Evolutionary conservation across 2,113 vertebrate genomes (phyloP), one percentile per base, ranked within the genome.

Genomic region (Zosterops japonicus): DNA sequence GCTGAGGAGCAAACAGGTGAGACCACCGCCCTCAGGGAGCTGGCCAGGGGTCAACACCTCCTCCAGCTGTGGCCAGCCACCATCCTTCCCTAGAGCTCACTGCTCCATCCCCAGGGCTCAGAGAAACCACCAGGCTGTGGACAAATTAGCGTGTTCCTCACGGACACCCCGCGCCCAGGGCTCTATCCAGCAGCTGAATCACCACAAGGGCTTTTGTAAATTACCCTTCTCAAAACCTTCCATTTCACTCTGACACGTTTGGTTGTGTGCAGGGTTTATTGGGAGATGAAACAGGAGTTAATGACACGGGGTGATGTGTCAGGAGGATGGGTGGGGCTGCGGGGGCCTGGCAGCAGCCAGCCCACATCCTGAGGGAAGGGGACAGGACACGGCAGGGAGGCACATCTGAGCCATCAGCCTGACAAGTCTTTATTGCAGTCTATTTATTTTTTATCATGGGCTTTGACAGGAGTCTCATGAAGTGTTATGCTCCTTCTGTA

Each of bases 381-480:
- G 72, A 31, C 76, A 15, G 88, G 59, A 69, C 15, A 52, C 0
- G 2, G 41, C 44, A 64, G 65, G 88, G 92, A 95, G 96, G 95
- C 90, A 95, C 92, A 90, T 72, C 46, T 67, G 56, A 89, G 72
- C 74, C 92, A 86, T 92, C 94, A 95, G 83, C 61, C 83, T 89
- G 96, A 95, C 93, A 96, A 76, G 31, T 94, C 95, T 90, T 92
- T 85, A 93, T 83, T 87, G 36, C 39, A 79, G 83, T 59, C 29
- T 96, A 97, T 97, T 97, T 95, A 95, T 94, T 95, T 95, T 95
- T 93, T 93, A 95, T 90, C 90, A 61, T 87, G 64, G 92, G 86
- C 94, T 97, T 95, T 97, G 96, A 97, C 96, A 96, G 83, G 76
- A 95, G 88, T 76, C 93, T 94, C 82, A 85, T 81, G 77, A 93